Conservation (phyloP, 2,797 vertebrate species). For the Poeciliopsis turneri region DNA sequence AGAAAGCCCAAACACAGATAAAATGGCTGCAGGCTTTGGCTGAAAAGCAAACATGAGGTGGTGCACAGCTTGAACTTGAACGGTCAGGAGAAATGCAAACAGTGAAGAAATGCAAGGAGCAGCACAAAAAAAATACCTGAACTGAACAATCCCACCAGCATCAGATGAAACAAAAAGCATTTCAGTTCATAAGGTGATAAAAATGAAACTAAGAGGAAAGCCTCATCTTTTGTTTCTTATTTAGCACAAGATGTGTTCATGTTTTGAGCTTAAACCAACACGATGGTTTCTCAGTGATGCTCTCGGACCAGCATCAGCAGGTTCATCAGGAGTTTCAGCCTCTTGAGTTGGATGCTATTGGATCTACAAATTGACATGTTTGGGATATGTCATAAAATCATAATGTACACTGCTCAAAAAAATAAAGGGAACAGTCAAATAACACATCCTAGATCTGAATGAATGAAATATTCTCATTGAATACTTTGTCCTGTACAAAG, state of each 20-base stretch:
- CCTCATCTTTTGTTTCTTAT: background rate
- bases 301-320: background rate
- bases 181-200: background rate
- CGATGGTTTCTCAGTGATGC: background rate
- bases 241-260: background rate
- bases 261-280: background rate
- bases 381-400: background rate
- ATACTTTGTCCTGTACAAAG: no score
- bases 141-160: background rate
- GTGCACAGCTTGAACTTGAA: background rate
- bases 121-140: background rate
- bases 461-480: no score
- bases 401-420: no score
- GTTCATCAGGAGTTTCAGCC: background rate
- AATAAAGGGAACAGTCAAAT: no score
- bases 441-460: no score
- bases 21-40: background rate
- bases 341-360: background rate
- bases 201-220: background rate
- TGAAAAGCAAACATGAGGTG: background rate
- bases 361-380: background rate
- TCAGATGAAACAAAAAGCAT: background rate
- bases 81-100: background rate
- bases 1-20: constrained; percentile 1
- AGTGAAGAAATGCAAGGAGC: background rate